Evolutionary conservation across 2,797 vertebrate species (phyloP).

Genomic region (Hypotaenidia philippensis): DNA sequence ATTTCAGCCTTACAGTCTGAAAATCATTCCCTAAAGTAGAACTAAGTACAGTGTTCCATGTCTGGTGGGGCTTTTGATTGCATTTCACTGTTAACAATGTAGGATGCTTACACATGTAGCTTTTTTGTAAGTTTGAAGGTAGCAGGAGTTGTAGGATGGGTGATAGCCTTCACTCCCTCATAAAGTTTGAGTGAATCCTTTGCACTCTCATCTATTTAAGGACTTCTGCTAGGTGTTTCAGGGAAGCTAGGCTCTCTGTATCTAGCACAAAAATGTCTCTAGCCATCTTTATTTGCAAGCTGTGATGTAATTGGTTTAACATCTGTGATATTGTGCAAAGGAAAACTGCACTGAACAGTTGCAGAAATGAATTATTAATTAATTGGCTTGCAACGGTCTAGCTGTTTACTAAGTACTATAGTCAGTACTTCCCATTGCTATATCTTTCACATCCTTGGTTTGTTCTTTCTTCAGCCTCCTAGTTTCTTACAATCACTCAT

Average conservation of each 20-base stretch:
- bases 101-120: constrained; percentile 63
- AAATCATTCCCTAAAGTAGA: background rate
- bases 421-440: background rate
- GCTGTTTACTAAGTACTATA: background rate
- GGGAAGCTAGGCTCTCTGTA: background rate
- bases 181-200: constrained; percentile 51
- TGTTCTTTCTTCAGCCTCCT: background rate
- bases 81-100: constrained; percentile 82
- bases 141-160: constrained; percentile 81
- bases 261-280: background rate
- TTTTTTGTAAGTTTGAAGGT: constrained; percentile 50
- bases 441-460: background rate
- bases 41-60: background rate
- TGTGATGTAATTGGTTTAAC: background rate
- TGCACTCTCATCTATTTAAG: background rate
- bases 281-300: background rate
- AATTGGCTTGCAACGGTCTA: background rate
- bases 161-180: constrained; percentile 74
- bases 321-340: background rate
- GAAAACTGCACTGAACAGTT: background rate
- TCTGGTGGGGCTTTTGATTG: constrained; percentile 62
- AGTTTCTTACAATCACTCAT: background rate
- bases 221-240: background rate
- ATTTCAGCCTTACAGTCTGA: constrained; percentile 6
- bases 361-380: constrained; percentile 18